phyloP scores from a whole-genome alignment of 2,797 vertebrate genomes.

The Eleutherodactylus coqui region DNA sequence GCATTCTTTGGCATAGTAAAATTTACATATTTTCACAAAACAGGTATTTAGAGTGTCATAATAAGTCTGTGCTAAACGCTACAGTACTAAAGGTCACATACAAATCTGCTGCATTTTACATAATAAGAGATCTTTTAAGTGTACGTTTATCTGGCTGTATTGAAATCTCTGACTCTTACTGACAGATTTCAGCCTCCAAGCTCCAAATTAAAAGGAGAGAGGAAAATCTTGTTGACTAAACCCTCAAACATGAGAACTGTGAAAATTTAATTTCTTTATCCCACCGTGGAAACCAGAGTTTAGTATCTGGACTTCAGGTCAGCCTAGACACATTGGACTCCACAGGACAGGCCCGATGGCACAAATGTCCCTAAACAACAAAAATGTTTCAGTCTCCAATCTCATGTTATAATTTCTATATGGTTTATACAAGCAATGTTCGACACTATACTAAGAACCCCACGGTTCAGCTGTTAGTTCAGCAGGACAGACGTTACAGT shows the following conservation, averaged over 20 bases:
- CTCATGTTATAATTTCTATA: too few relatives aligned
- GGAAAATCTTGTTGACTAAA: not conserved
- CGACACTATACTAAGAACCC: too few relatives aligned
- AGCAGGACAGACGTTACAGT: too few relatives aligned
- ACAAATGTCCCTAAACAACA: not conserved
- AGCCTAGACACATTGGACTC: not conserved
- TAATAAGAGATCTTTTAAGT: slow-evolving; percentile 36
- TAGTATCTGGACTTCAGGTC: not conserved
- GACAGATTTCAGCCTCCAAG: not conserved
- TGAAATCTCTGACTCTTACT: not conserved
- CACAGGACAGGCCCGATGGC: not conserved
- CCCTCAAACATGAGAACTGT: not conserved
- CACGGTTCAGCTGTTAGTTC: too few relatives aligned
- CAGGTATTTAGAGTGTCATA: slow-evolving; percentile 42
- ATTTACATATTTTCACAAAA: slow-evolving; percentile 59
- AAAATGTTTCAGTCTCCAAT: not conserved
- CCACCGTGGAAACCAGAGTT: not conserved
- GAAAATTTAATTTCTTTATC: too few relatives aligned
- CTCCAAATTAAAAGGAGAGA: not conserved
- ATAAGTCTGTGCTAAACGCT: slow-evolving; percentile 40
- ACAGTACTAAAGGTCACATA: slow-evolving; percentile 46
- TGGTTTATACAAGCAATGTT: too few relatives aligned
- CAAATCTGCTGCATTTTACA: slow-evolving; percentile 41
- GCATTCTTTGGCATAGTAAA: not conserved
- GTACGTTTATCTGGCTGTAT: slow-evolving; percentile 30